A percentile compares a stretch with the other conserved stretches of the same genome.
Conservation (phyloP, 2,113 vertebrate species). For the Eretmodus cyanostictus region DNA sequence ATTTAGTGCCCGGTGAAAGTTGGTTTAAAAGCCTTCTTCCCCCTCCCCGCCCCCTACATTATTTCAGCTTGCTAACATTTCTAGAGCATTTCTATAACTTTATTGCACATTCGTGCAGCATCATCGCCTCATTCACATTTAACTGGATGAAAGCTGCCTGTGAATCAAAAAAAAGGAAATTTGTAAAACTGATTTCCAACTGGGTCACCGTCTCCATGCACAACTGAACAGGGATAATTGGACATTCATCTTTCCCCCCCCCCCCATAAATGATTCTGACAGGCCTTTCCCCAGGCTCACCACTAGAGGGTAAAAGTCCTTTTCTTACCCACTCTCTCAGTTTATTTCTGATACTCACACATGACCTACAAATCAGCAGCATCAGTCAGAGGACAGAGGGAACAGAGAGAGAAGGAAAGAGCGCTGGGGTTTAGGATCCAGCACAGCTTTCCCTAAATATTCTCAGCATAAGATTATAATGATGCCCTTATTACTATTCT, state of each 20-base stretch:
- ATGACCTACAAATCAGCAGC: slow-evolving; percentile 49
- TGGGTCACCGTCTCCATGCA: slow-evolving; percentile 33
- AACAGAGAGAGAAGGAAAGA: background rate
- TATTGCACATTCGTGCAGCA: background rate
- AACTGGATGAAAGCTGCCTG: background rate
- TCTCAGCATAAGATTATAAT: background rate
- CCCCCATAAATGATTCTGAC: slow-evolving; percentile 7
- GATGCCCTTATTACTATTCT: background rate
- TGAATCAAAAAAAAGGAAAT: slow-evolving; percentile 28
- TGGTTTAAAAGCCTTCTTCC: background rate
- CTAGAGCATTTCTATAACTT: background rate
- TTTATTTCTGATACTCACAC: slow-evolving; percentile 33
- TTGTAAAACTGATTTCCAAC: slow-evolving; percentile 24
- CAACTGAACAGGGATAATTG: slow-evolving; percentile 40
- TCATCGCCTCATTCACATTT: background rate
- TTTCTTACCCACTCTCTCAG: background rate
- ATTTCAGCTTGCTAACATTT: background rate
- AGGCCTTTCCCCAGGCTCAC: slow-evolving; percentile 27
- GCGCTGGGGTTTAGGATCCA: background rate
- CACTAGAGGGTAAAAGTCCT: slow-evolving; percentile 63
- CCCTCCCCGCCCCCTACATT: background rate
- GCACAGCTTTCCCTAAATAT: background rate
- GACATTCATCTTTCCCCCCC: background rate
- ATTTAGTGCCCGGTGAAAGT: background rate
- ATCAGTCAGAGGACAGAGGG: background rate